phyloP scores from a whole-genome alignment of 2,888 invertebrate species.

The Mesochorus sp. region DNA sequence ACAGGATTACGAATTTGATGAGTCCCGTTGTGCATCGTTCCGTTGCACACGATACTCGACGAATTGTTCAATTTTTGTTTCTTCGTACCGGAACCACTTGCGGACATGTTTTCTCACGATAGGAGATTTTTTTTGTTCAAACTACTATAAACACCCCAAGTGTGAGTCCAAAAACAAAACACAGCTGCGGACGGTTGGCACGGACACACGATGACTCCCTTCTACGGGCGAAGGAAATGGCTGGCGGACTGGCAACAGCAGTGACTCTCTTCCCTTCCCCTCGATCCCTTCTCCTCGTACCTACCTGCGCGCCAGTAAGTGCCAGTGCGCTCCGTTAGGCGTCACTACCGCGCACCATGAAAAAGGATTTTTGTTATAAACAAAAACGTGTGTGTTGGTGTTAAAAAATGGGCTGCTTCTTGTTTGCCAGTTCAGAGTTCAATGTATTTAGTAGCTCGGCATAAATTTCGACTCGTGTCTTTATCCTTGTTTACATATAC shows the following conservation, averaged over 20 bases:
- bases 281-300: too few species aligned
- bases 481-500: too few species aligned
- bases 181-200: slow-evolving; percentile 56
- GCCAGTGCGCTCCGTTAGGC: slow-evolving; percentile 71
- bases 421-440: too few species aligned
- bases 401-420: too few species aligned
- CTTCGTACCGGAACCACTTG: slow-evolving; percentile 95
- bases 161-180: slow-evolving; percentile 45
- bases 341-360: too few species aligned
- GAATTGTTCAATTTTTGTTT: slow-evolving; percentile 94
- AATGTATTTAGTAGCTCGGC: too few species aligned
- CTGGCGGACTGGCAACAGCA: background rate
- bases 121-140: slow-evolving; percentile 8
- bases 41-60: slow-evolving; percentile 84
- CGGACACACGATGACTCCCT: slow-evolving; percentile 51
- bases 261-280: background rate
- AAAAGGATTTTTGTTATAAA: too few species aligned
- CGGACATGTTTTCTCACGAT: slow-evolving; percentile 86
- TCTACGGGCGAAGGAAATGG: slow-evolving; percentile 30
- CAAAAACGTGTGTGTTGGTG: too few species aligned
- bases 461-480: too few species aligned
- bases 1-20: slow-evolving; percentile 82
- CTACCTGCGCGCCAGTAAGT: slow-evolving; percentile 61
- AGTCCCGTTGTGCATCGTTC: slow-evolving; percentile 83
- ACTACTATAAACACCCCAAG: slow-evolving; percentile 19